These are phyloP conservation scores for Laticauda colubrina DNA, from an alignment of 2,113 vertebrate genomes.

Conservation along the genomic window DNA sequence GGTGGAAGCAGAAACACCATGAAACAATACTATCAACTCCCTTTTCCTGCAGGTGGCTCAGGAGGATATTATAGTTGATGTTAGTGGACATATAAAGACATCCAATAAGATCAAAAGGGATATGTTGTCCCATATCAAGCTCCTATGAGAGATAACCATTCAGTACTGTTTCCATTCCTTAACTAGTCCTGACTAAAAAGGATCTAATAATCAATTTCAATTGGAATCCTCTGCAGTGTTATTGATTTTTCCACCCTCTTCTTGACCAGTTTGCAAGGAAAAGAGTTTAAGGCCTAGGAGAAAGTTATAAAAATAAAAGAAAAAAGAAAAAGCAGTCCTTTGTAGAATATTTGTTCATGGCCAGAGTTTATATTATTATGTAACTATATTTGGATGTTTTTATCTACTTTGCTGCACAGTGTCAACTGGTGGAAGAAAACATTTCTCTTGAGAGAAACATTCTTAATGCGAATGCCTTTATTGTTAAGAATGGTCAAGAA, in stretches of 20 bases:
- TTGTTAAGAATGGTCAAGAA: not conserved
- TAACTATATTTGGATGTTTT: not conserved
- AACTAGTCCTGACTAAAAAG: not conserved
- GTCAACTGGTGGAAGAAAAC: not conserved
- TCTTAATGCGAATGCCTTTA: not conserved
- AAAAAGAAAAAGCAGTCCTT: not conserved
- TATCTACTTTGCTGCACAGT: not conserved
- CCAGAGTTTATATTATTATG: too few relatives aligned
- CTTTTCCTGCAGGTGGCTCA: not conserved
- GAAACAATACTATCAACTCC: not conserved
- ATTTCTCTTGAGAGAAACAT: not conserved
- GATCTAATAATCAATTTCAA: not conserved
- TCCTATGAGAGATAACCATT: not conserved
- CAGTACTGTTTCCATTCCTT: not conserved
- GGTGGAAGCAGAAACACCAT: not conserved
- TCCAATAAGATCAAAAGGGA: not conserved
- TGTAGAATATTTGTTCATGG: not conserved
- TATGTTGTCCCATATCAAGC: not conserved
- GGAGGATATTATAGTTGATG: not conserved
- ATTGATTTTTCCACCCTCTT: not conserved
- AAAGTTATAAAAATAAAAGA: not conserved
- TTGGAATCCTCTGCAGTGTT: not conserved
- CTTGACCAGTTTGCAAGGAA: not conserved
- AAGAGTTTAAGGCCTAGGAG: not conserved
- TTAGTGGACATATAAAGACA: not conserved